Evolutionary conservation across 2,797 vertebrate genomes (phyloP).

Genomic region (Prunella strophiata): DNA sequence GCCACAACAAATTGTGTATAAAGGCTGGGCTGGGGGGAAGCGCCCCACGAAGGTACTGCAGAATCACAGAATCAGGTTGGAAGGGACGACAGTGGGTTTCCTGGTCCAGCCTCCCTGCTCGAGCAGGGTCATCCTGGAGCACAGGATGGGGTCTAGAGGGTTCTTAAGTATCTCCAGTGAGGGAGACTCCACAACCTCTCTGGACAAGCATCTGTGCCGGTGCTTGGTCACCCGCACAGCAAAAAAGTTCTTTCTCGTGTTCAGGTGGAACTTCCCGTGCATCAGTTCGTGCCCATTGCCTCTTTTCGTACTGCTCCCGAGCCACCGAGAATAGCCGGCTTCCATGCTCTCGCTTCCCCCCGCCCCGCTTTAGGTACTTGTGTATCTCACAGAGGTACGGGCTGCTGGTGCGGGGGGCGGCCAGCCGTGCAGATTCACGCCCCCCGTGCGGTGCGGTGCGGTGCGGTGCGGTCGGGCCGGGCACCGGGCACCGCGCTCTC

Average conservation of each 20-base stretch:
- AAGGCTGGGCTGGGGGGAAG: not conserved
- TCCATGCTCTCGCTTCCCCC: not conserved
- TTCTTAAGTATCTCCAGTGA: not conserved
- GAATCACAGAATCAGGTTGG: not conserved
- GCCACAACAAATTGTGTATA: rapidly evolving
- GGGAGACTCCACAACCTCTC: not conserved
- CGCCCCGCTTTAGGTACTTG: no score
- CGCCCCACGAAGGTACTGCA: not conserved
- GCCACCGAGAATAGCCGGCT: not conserved
- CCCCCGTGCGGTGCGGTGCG: rapidly evolving
- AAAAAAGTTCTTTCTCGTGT: not conserved
- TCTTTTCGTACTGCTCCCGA: not conserved
- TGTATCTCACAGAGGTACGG: rapidly evolving
- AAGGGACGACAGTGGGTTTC: not conserved
- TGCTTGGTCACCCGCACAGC: not conserved
- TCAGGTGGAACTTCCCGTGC: not conserved
- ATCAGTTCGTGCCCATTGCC: not conserved
- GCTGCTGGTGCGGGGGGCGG: no score
- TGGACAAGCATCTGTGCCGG: not conserved
- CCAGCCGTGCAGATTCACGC: not conserved
- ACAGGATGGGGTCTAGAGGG: not conserved
- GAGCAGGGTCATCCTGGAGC: not conserved
- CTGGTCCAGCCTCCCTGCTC: not conserved
- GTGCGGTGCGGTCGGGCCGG: not conserved
- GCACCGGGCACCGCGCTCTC: no score